phyloP scores from a whole-genome alignment of 2,888 invertebrate genomes.

The Drosophila mayaguana region DNA sequence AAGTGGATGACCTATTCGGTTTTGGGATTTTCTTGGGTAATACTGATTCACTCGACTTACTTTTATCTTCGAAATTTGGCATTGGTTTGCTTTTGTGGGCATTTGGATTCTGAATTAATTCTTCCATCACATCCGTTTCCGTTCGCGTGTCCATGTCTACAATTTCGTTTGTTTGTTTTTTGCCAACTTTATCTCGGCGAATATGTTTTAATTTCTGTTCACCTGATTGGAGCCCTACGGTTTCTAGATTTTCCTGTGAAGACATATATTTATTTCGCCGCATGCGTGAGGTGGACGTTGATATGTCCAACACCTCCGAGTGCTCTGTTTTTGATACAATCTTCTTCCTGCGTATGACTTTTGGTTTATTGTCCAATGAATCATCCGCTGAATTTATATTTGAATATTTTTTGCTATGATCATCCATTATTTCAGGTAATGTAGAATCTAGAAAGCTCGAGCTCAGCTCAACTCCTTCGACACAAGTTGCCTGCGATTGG shows the following conservation, averaged over 20 bases:
- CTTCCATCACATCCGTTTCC: slow-evolving; percentile 20
- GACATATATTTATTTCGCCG: not conserved
- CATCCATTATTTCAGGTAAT: not conserved
- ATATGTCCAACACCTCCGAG: not conserved
- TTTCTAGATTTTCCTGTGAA: slow-evolving; percentile 2
- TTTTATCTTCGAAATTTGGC: not conserved
- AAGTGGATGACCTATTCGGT: not conserved
- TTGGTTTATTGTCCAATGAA: not conserved
- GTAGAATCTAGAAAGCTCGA: not conserved
- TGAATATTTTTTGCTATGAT: not conserved
- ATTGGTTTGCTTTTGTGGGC: not conserved
- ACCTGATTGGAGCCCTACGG: not conserved
- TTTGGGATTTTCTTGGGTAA: not conserved
- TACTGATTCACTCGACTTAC: not conserved
- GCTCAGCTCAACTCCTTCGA: not conserved
- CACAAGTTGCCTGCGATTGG: not conserved
- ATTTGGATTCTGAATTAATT: not conserved
- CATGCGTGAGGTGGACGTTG: not conserved
- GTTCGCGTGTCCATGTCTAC: slow-evolving; percentile 1
- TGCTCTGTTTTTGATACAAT: not conserved
- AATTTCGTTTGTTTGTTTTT: slow-evolving; percentile 6
- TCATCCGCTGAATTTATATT: not conserved
- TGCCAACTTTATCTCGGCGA: not conserved
- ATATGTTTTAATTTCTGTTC: not conserved
- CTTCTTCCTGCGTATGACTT: slow-evolving; percentile 10